A percentile compares a stretch with the other conserved stretches of the same genome.
These are phyloP conservation scores for Mirounga angustirostris DNA, from an alignment of 2,113 vertebrate species.

Conservation along the genomic window DNA sequence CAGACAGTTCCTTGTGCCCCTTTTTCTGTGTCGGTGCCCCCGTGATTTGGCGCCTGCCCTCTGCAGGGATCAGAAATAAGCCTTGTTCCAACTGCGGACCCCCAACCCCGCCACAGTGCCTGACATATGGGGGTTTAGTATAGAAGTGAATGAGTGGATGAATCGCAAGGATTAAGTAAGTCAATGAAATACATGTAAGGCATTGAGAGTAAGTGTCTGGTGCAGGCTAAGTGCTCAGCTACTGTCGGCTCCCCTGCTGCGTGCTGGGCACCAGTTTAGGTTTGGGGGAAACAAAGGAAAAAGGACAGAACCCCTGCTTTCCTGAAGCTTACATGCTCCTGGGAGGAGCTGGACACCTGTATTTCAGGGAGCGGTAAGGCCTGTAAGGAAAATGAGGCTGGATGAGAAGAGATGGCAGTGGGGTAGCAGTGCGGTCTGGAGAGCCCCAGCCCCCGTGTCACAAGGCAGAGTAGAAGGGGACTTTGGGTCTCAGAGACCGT, in stretches of 20 bases:
- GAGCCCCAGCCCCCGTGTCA: no score
- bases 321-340: neutral
- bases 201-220: neutral
- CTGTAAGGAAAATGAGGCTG: neutral
- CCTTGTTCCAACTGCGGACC: neutral
- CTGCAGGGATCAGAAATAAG: neutral
- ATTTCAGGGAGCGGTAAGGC: neutral
- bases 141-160: neutral
- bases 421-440: neutral
- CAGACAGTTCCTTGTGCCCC: neutral
- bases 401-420: neutral
- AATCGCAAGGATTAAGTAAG: neutral
- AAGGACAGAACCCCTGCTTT: neutral
- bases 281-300: neutral
- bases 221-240: neutral
- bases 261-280: neutral
- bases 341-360: neutral
- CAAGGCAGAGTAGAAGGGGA: neutral
- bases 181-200: neutral
- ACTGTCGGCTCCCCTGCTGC: accelerated
- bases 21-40: neutral
- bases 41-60: neutral
- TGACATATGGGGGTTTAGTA: neutral
- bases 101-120: neutral
- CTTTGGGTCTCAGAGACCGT: neutral